A percentile compares a stretch with the other conserved stretches of the same genome.
Conservation (phyloP, 2,888 invertebrate species). For the Parnassius mnemosyne region DNA sequence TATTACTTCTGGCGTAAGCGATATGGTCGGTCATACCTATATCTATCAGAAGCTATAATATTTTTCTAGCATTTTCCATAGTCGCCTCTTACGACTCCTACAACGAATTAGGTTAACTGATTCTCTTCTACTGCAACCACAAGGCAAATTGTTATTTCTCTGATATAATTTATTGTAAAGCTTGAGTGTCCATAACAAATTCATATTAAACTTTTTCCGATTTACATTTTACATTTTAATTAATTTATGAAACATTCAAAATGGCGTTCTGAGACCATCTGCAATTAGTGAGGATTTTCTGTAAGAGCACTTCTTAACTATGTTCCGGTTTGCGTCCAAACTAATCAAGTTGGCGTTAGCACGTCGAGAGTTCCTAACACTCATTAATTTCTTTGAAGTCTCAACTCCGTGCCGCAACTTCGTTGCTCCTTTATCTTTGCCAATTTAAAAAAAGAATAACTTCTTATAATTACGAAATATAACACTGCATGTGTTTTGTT, state of each 20-base stretch:
- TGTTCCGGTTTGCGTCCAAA: conserved; percentile 79
- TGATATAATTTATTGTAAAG: no score
- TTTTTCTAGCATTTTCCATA: no score
- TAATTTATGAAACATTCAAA: conserved; percentile 24
- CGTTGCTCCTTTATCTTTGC: conserved; percentile 60
- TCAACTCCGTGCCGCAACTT: conserved; percentile 65
- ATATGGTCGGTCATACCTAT: no score
- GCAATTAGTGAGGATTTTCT: conserved; percentile 70
- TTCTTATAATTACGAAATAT: conserved; percentile 49
- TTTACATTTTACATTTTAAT: conserved; percentile 4
- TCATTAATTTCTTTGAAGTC: conserved; percentile 79
- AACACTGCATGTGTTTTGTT: no score
- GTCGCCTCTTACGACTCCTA: no score
- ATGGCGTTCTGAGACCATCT: conserved; percentile 47
- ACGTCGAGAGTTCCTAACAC: conserved; percentile 76
- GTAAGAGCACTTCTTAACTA: conserved; percentile 62
- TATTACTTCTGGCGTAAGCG: no score
- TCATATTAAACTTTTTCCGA: no score
- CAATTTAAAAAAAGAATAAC: conserved; percentile 75
- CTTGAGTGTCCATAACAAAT: no score
- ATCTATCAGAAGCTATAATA: no score
- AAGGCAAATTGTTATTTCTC: no score
- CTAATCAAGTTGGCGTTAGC: conserved; percentile 72
- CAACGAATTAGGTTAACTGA: no score
- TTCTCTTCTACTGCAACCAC: no score